Conservation (phyloP, 2,888 invertebrate genomes). For the Petrolisthes cinctipes region DNA sequence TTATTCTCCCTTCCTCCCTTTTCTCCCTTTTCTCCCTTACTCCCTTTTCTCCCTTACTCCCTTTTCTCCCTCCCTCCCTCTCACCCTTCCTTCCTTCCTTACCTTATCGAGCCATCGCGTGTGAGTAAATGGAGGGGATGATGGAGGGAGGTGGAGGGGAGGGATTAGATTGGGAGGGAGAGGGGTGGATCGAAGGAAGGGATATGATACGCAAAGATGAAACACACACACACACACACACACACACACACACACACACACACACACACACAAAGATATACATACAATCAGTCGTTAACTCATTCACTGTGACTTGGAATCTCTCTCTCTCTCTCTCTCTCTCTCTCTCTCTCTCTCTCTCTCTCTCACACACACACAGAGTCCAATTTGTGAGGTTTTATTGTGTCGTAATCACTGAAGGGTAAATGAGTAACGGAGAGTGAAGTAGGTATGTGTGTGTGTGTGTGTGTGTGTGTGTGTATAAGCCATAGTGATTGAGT, state of each 20-base stretch:
- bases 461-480: too few species aligned
- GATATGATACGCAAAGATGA: not conserved
- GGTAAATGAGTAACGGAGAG: too few species aligned
- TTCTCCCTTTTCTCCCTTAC: not conserved
- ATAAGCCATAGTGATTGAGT: too few species aligned
- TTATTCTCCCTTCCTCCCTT: not conserved
- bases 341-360: too few species aligned
- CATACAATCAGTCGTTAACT: not conserved
- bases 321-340: too few species aligned
- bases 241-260: slow-evolving; percentile 23
- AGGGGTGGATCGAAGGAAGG: not conserved
- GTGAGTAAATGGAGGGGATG: not conserved
- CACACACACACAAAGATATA: not conserved
- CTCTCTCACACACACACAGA: too few species aligned
- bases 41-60: not conserved
- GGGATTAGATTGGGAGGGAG: not conserved
- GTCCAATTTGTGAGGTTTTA: not conserved
- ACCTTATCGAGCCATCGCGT: not conserved
- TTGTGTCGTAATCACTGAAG: too few species aligned
- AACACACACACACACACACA: not conserved
- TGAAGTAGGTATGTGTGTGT: too few species aligned
- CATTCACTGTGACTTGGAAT: not conserved
- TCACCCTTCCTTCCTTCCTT: not conserved
- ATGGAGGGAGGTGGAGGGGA: not conserved
- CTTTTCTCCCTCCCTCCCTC: too few species aligned